Evolutionary conservation across 2,888 invertebrate genomes (phyloP), one percentile per base, ranked within the genome.

Genomic region (Dexiosoma caninum): DNA sequence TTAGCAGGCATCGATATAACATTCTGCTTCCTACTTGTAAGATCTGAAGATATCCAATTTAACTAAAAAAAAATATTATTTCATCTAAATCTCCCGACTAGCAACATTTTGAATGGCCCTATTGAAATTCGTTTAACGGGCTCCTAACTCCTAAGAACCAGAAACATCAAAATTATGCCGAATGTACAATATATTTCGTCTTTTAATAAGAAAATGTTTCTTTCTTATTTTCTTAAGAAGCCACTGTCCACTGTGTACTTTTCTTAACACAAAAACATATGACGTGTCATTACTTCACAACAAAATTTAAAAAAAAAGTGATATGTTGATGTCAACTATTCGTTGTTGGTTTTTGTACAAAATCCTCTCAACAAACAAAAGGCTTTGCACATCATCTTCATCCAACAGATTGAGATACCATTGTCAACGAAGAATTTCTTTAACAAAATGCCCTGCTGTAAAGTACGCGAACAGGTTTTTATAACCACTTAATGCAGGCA

Each of bases 251-350:
- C 37, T 21, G 35, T 57, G 5, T 35, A 0, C n/a, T n/a, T 10
- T 12, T 8, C 44, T 16, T 9, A 30, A 2, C 19, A 37, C 5
- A 57, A 37, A 12, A 57, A 35, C 32, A 35, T 19, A 12, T 10
- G n/a, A n/a, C n/a, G n/a, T n/a, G n/a, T n/a, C n/a, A n/a, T n/a
- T n/a, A n/a, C n/a, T n/a, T n/a, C n/a, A n/a, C n/a, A n/a, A n/a
- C n/a, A n/a, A n/a, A n/a, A n/a, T n/a, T n/a, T n/a, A n/a, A n/a
- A 21, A 16, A 21, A 49, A 9, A 40, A 40, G 30, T 42, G 42
- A 32, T 16, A 27, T 1, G 21, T 42, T 67, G 21, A 67, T 42
- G 42, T 1, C 40, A 66, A 51, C 37, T 66, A 40, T 40, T 66
- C 27, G 27, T 21, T 21, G 32, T 49, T 40, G 7, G 19, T n/a